Evolutionary conservation across 2,113 vertebrate genomes (phyloP).

Genomic region (Eulacestoma nigropectus): DNA sequence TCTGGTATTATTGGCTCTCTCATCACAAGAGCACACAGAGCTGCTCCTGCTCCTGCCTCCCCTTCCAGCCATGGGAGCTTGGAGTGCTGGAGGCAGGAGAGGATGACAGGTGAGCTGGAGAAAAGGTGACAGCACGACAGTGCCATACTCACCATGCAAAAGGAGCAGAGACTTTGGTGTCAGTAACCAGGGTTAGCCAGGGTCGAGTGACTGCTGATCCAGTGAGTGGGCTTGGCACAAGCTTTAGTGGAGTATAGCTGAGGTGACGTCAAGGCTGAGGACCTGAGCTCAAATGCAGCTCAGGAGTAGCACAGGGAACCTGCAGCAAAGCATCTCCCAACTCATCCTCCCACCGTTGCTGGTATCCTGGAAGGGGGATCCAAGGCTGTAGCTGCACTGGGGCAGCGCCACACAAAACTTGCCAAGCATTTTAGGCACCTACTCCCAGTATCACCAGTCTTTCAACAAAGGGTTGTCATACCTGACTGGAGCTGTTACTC

Average conservation of each 20-base stretch:
- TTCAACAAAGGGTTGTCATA: neutral
- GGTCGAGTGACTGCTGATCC: neutral
- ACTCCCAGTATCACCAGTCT: neutral
- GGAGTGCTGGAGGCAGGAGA: neutral
- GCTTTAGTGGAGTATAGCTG: neutral
- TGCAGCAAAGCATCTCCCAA: neutral
- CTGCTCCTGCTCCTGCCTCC: neutral
- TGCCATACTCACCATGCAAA: neutral
- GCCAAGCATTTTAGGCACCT: neutral
- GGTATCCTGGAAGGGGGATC: neutral
- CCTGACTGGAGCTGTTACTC: neutral
- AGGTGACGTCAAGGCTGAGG: neutral
- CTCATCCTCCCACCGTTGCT: neutral
- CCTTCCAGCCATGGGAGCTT: neutral
- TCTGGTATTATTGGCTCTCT: neutral
- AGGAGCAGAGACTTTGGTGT: neutral
- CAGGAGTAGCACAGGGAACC: neutral
- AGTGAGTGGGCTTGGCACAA: neutral
- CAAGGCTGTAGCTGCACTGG: neutral
- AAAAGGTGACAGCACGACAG: rapidly evolving
- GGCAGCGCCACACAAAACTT: neutral
- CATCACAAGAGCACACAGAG: neutral
- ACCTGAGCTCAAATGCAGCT: neutral
- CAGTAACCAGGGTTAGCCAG: neutral
- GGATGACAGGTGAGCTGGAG: neutral